Conservation (phyloP, 2,113 vertebrate genomes). For the Casuarius casuarius region DNA sequence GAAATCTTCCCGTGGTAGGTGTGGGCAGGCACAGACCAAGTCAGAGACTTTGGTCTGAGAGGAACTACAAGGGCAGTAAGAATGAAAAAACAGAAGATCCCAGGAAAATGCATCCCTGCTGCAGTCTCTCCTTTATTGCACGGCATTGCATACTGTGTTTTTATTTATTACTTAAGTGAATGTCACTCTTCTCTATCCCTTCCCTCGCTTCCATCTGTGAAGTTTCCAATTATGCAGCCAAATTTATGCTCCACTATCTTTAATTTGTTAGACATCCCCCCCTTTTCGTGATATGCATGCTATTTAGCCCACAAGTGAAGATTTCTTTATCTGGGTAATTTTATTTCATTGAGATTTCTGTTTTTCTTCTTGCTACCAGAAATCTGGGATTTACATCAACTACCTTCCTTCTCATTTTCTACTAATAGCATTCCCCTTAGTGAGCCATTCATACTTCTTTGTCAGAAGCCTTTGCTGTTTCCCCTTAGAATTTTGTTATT, state of each 20-base stretch:
- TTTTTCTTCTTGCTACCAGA: not conserved
- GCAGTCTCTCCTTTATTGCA: not conserved
- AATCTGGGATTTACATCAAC: constrained; percentile 1
- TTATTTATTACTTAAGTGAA: not conserved
- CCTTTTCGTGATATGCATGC: not conserved
- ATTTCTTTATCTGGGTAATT: not conserved
- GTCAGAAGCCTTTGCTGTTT: not conserved
- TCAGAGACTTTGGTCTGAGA: not conserved
- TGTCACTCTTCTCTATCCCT: not conserved
- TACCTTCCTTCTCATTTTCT: not conserved
- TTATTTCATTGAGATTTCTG: not conserved
- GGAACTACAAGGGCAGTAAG: not conserved
- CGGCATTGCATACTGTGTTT: not conserved
- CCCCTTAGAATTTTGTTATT: not conserved
- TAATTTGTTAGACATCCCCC: not conserved
- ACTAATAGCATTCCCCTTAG: not conserved
- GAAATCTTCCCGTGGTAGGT: fast-evolving
- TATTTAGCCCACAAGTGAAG: not conserved
- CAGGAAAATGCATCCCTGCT: not conserved
- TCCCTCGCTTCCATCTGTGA: not conserved
- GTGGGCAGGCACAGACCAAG: not conserved
- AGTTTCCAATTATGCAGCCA: not conserved
- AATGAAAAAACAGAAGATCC: not conserved
- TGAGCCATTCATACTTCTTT: not conserved
- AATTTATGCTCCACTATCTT: not conserved